Conservation (phyloP, 2,888 invertebrate species). For the Nymphalis c-album region DNA sequence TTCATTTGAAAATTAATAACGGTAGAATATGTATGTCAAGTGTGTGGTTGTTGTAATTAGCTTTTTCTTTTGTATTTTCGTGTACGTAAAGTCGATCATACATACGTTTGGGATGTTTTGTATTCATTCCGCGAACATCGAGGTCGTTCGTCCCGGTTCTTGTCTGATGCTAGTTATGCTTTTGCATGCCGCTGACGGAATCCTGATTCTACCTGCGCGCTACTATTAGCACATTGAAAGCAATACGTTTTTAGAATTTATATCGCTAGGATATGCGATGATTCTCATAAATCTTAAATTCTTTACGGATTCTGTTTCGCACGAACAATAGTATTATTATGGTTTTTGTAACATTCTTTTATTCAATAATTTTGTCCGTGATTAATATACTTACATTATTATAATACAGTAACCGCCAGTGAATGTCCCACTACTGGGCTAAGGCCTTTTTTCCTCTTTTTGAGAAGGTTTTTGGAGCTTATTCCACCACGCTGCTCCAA, state of each 20-base stretch:
- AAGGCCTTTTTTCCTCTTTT: too few species aligned
- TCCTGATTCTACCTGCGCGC: slow-evolving; percentile 66
- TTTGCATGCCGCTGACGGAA: slow-evolving; percentile 61
- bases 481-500: too few species aligned
- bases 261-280: slow-evolving; percentile 20
- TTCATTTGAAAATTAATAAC: slow-evolving; percentile 21
- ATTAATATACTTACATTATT: too few species aligned
- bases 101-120: slow-evolving; percentile 54
- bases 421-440: too few species aligned
- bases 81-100: slow-evolving; percentile 49
- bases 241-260: slow-evolving; percentile 48
- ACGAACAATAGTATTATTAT: slow-evolving; percentile 1
- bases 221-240: slow-evolving; percentile 70
- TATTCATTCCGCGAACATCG: slow-evolving; percentile 68
- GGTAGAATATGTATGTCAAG: neutral
- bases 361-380: neutral
- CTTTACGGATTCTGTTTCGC: slow-evolving; percentile 5
- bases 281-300: slow-evolving; percentile 15
- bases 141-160: slow-evolving; percentile 81
- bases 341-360: neutral
- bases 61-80: slow-evolving; percentile 19
- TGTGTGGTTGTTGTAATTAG: neutral
- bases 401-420: too few species aligned
- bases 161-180: slow-evolving; percentile 64
- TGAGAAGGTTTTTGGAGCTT: too few species aligned